Conservation (phyloP, 2,888 invertebrate species). For the Hemaris fuciformis region DNA sequence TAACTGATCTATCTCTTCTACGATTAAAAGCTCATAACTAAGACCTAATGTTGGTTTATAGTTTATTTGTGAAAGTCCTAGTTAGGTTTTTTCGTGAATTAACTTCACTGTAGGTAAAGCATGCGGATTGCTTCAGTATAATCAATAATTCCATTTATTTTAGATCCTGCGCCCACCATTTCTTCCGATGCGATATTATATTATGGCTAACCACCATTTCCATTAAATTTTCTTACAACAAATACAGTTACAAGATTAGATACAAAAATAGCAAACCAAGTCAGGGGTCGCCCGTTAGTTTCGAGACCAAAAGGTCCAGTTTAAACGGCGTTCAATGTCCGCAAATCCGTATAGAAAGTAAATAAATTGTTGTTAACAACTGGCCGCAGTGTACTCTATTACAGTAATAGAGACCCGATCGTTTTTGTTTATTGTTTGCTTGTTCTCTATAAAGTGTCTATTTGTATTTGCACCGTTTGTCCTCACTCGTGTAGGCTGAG, state of each 20-base stretch:
- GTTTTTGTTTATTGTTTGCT: constrained; percentile 14
- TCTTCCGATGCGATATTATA: no score
- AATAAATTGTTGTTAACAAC: constrained; percentile 47
- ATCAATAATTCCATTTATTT: no score
- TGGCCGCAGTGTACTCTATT: constrained; percentile 21
- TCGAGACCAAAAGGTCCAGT: constrained; percentile 13
- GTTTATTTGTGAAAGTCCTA: no score
- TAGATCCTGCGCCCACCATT: no score
- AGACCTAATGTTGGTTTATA: no score
- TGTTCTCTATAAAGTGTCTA: constrained; percentile 2
- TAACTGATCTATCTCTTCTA: no score
- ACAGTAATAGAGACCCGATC: constrained; percentile 12
- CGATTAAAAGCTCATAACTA: no score
- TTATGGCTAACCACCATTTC: not conserved
- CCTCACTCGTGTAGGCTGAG: not conserved
- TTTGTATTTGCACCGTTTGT: not conserved
- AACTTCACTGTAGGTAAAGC: no score
- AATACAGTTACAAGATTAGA: not conserved
- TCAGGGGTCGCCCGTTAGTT: constrained; percentile 11
- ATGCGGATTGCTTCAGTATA: no score
- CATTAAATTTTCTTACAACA: not conserved
- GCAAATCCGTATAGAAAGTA: constrained; percentile 48
- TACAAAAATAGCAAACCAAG: not conserved
- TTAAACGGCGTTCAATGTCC: constrained; percentile 17
- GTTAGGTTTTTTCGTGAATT: no score